These are phyloP conservation scores for Nipponacmea schrenckii DNA, from an alignment of 2,888 invertebrate species.

Conservation along the genomic window DNA sequence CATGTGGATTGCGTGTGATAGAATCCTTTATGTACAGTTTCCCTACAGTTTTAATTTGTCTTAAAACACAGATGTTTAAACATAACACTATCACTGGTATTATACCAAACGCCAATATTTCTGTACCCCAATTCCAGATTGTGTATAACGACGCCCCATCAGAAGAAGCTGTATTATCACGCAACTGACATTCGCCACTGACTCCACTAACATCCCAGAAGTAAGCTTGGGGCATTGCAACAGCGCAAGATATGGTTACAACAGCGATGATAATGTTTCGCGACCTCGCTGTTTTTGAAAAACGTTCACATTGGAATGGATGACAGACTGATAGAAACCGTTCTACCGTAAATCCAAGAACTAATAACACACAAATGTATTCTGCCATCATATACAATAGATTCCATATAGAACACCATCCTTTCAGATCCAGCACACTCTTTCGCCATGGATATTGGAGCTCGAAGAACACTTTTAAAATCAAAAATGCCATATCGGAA, in stretches of 20 bases:
- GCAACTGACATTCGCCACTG: constrained; percentile 33
- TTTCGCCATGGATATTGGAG: constrained; percentile 60
- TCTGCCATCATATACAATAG: constrained; percentile 58
- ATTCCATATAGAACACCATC: constrained; percentile 59
- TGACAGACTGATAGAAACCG: constrained; percentile 59
- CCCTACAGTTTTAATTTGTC: constrained; percentile 33
- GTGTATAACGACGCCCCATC: constrained; percentile 37
- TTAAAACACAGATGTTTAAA: constrained; percentile 52
- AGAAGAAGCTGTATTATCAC: constrained; percentile 30
- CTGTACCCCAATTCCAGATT: constrained; percentile 53
- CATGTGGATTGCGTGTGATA: constrained; percentile 5
- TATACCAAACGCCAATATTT: constrained; percentile 49
- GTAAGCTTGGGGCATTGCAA: constrained; percentile 59
- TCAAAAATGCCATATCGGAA: constrained; percentile 56
- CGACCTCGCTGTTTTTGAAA: constrained; percentile 54
- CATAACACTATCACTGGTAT: constrained; percentile 49
- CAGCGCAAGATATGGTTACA: constrained; percentile 37
- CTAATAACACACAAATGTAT: constrained; percentile 62
- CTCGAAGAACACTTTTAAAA: constrained; percentile 58
- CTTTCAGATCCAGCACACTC: constrained; percentile 43
- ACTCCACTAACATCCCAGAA: constrained; percentile 55
- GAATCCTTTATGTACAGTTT: constrained; percentile 25
- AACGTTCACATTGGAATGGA: constrained; percentile 58
- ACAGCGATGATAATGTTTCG: constrained; percentile 52
- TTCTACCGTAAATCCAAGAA: constrained; percentile 64